Percentiles rank a stretch among this genome's conserved stretches.
phyloP scores from a whole-genome alignment of 1,140 invertebrate species.

The Cecropterus lyciades region DNA sequence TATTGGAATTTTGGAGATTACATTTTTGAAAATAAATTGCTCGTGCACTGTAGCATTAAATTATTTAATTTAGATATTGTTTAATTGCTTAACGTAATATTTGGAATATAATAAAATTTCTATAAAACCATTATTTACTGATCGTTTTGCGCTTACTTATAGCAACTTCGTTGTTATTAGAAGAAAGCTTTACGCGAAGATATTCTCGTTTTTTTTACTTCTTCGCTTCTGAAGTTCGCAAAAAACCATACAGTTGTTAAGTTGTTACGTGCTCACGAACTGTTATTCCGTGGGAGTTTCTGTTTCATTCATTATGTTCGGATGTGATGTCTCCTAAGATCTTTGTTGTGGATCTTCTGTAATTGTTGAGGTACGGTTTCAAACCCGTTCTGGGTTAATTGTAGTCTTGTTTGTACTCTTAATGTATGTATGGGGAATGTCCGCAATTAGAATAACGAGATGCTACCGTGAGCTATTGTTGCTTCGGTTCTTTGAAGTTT shows the following conservation, averaged over 20 bases:
- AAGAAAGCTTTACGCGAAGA: conserved; percentile 7
- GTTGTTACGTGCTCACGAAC: conserved; percentile 25
- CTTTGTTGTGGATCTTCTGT: conserved; percentile 31
- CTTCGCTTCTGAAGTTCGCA: conserved; percentile 12
- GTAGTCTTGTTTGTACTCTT: conserved; percentile 22
- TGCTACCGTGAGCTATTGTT: conserved; percentile 21
- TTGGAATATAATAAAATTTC: too few relatives aligned
- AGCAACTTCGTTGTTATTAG: neutral
- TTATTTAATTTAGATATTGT: too few relatives aligned
- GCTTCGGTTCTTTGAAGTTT: neutral
- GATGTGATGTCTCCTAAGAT: conserved; percentile 30
- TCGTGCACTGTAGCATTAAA: too few relatives aligned
- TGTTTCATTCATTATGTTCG: conserved; percentile 29
- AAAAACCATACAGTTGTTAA: conserved; percentile 26
- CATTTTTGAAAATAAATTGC: too few relatives aligned
- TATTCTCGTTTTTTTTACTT: conserved; percentile 12
- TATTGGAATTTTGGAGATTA: too few relatives aligned
- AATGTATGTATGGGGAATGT: conserved; percentile 26
- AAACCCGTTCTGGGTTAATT: conserved; percentile 36
- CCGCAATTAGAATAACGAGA: conserved; percentile 27
- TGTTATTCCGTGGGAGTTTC: conserved; percentile 32
- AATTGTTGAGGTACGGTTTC: conserved; percentile 34
- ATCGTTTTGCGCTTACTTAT: too few relatives aligned
- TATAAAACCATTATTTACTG: too few relatives aligned
- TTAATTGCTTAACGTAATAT: too few relatives aligned